Percentiles rank a stretch among this genome's conserved stretches.
Conservation (phyloP, 2,113 vertebrate genomes). For the Actenoides hombroni region DNA sequence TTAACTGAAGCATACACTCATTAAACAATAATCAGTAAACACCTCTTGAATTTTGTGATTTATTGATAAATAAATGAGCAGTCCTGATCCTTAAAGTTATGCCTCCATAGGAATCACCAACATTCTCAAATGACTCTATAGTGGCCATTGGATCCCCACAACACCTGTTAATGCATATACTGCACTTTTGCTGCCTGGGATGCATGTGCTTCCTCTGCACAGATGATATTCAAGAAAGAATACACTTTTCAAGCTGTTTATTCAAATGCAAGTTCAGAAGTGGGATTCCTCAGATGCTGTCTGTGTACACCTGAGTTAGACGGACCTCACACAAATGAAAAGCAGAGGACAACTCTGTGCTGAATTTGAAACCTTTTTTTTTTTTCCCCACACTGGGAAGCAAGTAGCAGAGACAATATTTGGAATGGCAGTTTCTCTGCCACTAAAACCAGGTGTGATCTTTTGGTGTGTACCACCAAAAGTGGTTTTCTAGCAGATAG, state of each 20-base stretch:
- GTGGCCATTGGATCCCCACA: not conserved
- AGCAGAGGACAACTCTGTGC: not conserved
- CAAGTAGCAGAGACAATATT: not conserved
- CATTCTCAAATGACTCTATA: not conserved
- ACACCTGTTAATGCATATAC: not conserved
- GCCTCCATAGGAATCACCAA: not conserved
- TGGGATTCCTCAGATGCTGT: not conserved
- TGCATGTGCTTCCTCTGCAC: not conserved
- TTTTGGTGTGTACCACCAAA: not conserved
- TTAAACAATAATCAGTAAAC: not conserved
- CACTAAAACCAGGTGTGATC: not conserved
- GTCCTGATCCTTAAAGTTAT: not conserved
- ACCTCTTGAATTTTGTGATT: not conserved
- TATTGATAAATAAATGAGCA: not conserved
- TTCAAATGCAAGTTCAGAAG: not conserved
- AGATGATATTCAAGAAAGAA: not conserved
- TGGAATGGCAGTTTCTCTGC: not conserved
- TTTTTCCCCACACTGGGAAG: not conserved
- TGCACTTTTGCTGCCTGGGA: not conserved
- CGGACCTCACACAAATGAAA: not conserved
- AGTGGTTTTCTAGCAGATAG: not conserved
- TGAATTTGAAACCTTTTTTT: not conserved
- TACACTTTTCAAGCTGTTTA: not conserved
- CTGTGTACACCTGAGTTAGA: not conserved
- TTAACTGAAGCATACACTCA: not conserved